Conservation (phyloP, 2,797 vertebrate species). For the Aeoliscus strigatus region DNA sequence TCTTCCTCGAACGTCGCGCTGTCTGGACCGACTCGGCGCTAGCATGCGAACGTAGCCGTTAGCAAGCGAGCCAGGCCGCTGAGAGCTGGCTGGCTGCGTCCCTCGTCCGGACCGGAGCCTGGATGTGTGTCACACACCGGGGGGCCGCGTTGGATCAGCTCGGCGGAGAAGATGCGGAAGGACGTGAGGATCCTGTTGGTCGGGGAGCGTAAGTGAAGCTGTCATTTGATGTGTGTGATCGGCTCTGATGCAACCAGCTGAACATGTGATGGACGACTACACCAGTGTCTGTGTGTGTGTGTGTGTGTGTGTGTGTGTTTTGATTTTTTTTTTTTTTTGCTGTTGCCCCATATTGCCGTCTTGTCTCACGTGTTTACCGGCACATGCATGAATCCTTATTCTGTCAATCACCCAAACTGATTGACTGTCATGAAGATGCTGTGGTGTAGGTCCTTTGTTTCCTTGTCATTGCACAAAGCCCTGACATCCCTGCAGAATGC, state of each 20-base stretch:
- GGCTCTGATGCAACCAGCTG: not conserved
- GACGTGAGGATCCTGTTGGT: constrained; percentile 92
- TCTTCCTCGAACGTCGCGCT: not conserved
- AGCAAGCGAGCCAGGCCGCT: constrained; percentile 40
- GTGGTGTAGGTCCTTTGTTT: too few relatives aligned
- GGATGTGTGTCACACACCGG: constrained; percentile 35
- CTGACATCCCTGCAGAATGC: not conserved
- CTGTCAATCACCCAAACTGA: too few relatives aligned
- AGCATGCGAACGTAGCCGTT: constrained; percentile 48
- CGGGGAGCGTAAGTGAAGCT: constrained; percentile 86
- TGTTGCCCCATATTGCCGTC: too few relatives aligned
- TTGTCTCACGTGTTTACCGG: too few relatives aligned
- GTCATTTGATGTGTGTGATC: not conserved
- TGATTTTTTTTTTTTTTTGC: not conserved
- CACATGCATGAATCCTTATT: too few relatives aligned
- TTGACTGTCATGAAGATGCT: too few relatives aligned
- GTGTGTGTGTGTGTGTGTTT: too few relatives aligned
- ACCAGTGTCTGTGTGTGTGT: not conserved
- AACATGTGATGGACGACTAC: not conserved
- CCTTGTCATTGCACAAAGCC: not conserved
- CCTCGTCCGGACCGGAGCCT: constrained; percentile 48
- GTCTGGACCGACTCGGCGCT: constrained; percentile 8
- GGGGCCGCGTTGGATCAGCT: constrained; percentile 23
- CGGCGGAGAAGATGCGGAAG: constrained; percentile 81
- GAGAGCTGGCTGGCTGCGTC: constrained; percentile 28